phyloP scores from a whole-genome alignment of 2,797 vertebrate genomes.

The Miichthys miiuy region DNA sequence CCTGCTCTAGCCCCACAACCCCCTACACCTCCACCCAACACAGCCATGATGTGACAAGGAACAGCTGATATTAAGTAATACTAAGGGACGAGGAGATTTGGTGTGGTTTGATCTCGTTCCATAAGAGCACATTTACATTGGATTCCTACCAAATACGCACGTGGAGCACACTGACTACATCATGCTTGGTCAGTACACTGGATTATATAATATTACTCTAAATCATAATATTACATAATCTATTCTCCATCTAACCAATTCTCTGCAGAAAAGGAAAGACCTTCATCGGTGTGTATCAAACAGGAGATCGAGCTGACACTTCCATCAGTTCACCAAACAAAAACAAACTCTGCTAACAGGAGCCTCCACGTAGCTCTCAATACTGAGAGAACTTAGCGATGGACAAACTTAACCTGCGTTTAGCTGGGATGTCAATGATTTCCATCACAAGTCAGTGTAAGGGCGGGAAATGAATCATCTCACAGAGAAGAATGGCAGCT shows the following conservation, averaged over 20 bases:
- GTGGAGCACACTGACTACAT: not conserved
- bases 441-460: no score
- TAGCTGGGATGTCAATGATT: no score
- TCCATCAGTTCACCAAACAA: not conserved
- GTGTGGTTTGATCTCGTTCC: no score
- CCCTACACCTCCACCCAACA: not conserved
- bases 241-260: not conserved
- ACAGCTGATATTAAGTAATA: not conserved
- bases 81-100: not conserved
- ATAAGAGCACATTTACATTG: not conserved
- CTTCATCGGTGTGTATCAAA: not conserved
- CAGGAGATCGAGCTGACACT: not conserved
- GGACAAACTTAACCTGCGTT: not conserved
- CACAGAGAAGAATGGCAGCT: no score
- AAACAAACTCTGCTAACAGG: not conserved
- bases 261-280: not conserved
- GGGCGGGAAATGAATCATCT: no score
- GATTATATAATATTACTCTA: not conserved
- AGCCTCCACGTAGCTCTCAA: no score
- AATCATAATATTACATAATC: slow-evolving; percentile 1
- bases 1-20: not conserved
- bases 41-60: not conserved
- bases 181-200: not conserved
- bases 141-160: not conserved
- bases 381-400: not conserved